Base-by-base conservation (phyloP, 2,113 vertebrate genomes). In the Nothobranchius kuhntae region DNA sequence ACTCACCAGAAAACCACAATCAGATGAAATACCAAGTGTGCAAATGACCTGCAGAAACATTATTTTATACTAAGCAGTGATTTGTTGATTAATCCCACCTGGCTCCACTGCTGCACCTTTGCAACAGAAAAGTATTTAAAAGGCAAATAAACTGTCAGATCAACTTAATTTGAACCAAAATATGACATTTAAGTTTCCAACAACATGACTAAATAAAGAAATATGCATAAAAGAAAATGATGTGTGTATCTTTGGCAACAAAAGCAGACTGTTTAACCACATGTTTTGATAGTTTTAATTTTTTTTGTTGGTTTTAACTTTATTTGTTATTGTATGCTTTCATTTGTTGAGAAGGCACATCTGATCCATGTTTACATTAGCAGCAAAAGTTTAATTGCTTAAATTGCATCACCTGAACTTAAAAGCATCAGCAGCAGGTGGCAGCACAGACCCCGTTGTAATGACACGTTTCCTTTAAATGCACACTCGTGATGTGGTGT, bases 61-160 rank as follows among this genome's bases (percentile, higher is more conserved):
- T 30, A 36, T 61, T 83, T 83, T 75, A 81, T 82, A 59, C 6
- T 21, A 77, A 55, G 24, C 26, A 46, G 21, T 61, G n/a, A 65
- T 30, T 42, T 11, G 70, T 15, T 81, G 52, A 90, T 86, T 65
- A 65, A 10, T 35, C 7, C 65, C 89, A 90, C 68, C 89, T 90
- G 85, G n/a, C 6, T 64, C 2, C 35, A 57, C 40, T 46, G 40
- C 53, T 53, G 7, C 58, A 76, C 11, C 60, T 70, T 14, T 26
- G 21, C 44, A 12, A 61, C 9, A 40, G 6, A 40, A 40, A 40
- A 1, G 38, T 40, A 3, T 30, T 40, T 40, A 3, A 40, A 40
- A 6, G 9, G 7, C 3, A 40, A 40, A 40, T 1, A 30, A 30
- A 30, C 4, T 21, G 47, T n/a, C 14, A 46, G 10, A 1, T 51